Base-by-base conservation (phyloP, 2,888 invertebrate genomes). In the Harpalus rufipes region DNA sequence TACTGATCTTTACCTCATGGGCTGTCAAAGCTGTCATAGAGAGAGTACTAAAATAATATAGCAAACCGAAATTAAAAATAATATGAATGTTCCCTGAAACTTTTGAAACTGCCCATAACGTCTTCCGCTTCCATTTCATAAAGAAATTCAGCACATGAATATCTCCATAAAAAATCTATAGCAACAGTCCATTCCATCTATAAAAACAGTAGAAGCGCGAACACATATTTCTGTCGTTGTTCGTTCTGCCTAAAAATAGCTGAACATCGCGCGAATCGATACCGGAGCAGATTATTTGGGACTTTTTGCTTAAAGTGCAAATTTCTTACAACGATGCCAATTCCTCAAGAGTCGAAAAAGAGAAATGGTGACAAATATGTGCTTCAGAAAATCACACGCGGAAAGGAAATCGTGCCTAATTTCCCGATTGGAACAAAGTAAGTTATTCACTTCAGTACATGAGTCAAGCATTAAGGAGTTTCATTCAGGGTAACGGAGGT, bases 241-340 rank as follows among this genome's bases (percentile, higher is more conserved):
- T 61, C 80, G 61, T 56, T 41, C 14, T 32, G 12, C 14, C 80
- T 61, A 80, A 80, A 80, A 80, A 80, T 80, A 80, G 61, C 80
- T 61, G 61, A 80, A 61, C 80, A 61, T 80, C 61, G 41, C 39
- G 21, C 61, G 39, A 16, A 59, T 61, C 80, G 80, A 80, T 80
- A 61, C n/a, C 6, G 14, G 18, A 59, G 16, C 61, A 41, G 80
- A 78, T 78, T 80, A 80, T 80, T 80, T 80, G 80, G 63, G 41
- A 41, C 80, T 80, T 80, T 80, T 61, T 80, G 80, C 80, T 61
- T 80, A 41, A 80, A 80, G 61, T 80, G 80, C 80, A 59, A 80
- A 39, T 80, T 80, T 80, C 59, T 21, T 41, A 16, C 58, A 32
- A 41, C 14, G n/a, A 39, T 74, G 51, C 44, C 76, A 76, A 76